A percentile compares a stretch with the other conserved stretches of the same genome.
Evolutionary conservation across 2,797 vertebrate species (phyloP).

Genomic region (Gadopsis bispinosus): DNA sequence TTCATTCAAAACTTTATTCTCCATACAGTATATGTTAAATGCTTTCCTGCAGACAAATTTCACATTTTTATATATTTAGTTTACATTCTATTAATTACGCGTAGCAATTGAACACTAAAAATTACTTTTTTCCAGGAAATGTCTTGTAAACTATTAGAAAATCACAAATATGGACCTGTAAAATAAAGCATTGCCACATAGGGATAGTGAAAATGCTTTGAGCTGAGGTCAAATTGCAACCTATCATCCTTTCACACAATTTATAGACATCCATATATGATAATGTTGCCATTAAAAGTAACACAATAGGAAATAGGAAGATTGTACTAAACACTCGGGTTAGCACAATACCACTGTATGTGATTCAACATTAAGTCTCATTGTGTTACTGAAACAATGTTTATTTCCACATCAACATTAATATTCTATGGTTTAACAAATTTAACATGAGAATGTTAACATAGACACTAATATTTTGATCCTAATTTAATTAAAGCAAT

Average conservation of each 20-base stretch:
- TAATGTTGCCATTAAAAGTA: background rate
- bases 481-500: background rate
- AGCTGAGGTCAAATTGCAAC: background rate
- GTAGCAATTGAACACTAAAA: too few species aligned
- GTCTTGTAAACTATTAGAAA: background rate
- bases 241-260: background rate
- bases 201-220: too few species aligned
- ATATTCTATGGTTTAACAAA: too few species aligned
- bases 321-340: background rate
- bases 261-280: background rate
- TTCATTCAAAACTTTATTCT: background rate
- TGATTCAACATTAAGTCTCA: too few species aligned
- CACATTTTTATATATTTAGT: background rate
- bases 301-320: background rate
- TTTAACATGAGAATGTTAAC: background rate
- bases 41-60: background rate
- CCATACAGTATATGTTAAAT: background rate
- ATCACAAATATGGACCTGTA: too few species aligned
- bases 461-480: constrained; percentile 4
- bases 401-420: too few species aligned
- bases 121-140: background rate
- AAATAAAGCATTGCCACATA: too few species aligned
- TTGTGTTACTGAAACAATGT: too few species aligned
- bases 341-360: too few species aligned
- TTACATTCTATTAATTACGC: background rate